Evolutionary conservation across 2,113 vertebrate species (phyloP), one percentile per base, ranked within the genome.

Genomic region (Tauraco erythrolophus): DNA sequence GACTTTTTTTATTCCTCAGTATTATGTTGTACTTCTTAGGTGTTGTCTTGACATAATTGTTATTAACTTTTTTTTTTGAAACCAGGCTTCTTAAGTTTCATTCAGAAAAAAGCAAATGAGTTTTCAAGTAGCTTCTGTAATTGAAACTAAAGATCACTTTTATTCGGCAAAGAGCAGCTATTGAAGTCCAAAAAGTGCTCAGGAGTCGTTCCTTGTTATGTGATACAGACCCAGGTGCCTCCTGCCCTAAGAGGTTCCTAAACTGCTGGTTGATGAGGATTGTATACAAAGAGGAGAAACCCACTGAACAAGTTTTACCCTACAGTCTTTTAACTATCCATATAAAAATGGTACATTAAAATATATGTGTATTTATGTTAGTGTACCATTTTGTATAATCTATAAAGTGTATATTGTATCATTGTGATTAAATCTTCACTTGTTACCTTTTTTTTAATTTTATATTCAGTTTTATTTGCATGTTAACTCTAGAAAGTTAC

Each of bases 281-380:
- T 58, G 28, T 41, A 35, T 48, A 82, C 5, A 5, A 64, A 39
- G 33, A 69, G 21, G 11, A 84, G 56, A 89, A 84, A 70, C 6
- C 8, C 45, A 37, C 31, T 58, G 37, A 75, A 48, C 5, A n/a
- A 69, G 30, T 60, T 60, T 71, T 70, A 53, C 19, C 7, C 37
- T 84, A 24, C 1, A 41, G n/a, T 84, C 25, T 66, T 57, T 57
- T 64, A 65, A 54, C 17, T 45, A n/a, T 50, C 10, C 5, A 21
- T 64, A 25, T 37, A 39, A n/a, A 56, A 56, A 54, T 58, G 10
- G 35, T 88, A 69, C 13, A 65, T 61, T 13, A 37, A 65, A 14
- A 71, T n/a, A 74, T 18, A 8, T 84, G 88, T 91, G 84, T 94
- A 94, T 94, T 95, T 81, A 85, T 81, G 53, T 76, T 68, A 68